Percentiles rank a stretch among this genome's conserved stretches.
Evolutionary conservation across 1,140 invertebrate species (phyloP).

Genomic region (Drosophila guanche): DNA sequence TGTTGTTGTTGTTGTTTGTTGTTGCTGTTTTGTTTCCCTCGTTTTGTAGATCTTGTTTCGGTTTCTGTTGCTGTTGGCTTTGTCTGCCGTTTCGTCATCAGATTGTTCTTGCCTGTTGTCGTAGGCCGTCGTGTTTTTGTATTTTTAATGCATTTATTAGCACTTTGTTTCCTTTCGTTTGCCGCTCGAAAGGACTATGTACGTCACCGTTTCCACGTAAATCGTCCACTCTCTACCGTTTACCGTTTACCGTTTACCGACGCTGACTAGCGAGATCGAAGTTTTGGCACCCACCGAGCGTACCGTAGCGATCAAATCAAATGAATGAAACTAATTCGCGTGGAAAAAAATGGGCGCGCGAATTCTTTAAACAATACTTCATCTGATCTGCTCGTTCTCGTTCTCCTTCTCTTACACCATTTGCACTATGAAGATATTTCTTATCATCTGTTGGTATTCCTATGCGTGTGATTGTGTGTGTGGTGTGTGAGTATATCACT

Average conservation of each 20-base stretch:
- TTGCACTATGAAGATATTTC: constrained; percentile 7
- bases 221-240: neutral
- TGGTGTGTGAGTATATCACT: neutral
- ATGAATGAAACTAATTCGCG: constrained; percentile 40
- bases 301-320: neutral
- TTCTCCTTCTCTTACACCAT: constrained; percentile 9
- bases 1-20: constrained; percentile 15
- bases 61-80: too few relatives aligned
- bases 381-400: neutral
- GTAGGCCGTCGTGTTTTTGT: constrained; percentile 23
- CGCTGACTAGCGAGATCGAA: too few relatives aligned
- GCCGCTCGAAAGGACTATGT: constrained; percentile 6
- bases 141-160: constrained; percentile 4
- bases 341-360: constrained; percentile 5
- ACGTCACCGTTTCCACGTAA: neutral
- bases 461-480: neutral
- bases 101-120: constrained; percentile 25
- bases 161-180: constrained; percentile 5
- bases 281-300: constrained; percentile 21
- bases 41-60: neutral
- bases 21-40: constrained; percentile 16
- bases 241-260: constrained; percentile 1
- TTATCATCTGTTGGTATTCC: constrained; percentile 22
- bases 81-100: too few relatives aligned
- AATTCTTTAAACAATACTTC: constrained; percentile 33